These are phyloP conservation scores for Schizopygopsis pylzovi DNA, from an alignment of 2,797 vertebrate genomes.

Conservation along the genomic window DNA sequence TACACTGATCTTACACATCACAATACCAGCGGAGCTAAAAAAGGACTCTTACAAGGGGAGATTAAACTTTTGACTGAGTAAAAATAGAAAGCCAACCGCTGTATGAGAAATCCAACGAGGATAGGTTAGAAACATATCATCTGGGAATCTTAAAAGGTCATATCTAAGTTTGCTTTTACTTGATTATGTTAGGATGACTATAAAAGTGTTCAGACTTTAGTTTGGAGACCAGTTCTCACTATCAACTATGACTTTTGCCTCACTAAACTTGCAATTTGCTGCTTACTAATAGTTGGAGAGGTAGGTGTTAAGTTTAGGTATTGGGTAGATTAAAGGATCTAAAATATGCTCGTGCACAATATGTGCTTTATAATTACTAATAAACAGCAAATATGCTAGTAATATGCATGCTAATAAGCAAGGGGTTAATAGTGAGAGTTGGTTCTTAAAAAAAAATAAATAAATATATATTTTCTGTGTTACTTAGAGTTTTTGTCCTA, in stretches of 20 bases:
- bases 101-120: not conserved
- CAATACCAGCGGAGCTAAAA: constrained; percentile 2
- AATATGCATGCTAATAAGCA: not conserved
- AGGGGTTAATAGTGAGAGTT: not conserved
- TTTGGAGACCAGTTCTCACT: not conserved
- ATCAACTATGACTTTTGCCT: not conserved
- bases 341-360: not conserved
- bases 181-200: not conserved
- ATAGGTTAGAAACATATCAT: not conserved
- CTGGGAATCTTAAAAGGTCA: not conserved
- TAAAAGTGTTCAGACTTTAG: not conserved
- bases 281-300: not conserved
- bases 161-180: not conserved
- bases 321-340: not conserved
- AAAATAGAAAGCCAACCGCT: not conserved
- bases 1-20: constrained; percentile 31
- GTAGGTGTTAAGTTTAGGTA: not conserved
- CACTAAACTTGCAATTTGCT: not conserved
- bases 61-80: not conserved
- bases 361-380: not conserved
- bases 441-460: not conserved
- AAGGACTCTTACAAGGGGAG: not conserved
- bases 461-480: not conserved
- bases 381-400: not conserved
- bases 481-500: too few species aligned